A percentile compares a stretch with the other conserved stretches of the same genome.
These are phyloP conservation scores for Bactericera cockerelli DNA, from an alignment of 1,140 invertebrate genomes.

Conservation along the genomic window DNA sequence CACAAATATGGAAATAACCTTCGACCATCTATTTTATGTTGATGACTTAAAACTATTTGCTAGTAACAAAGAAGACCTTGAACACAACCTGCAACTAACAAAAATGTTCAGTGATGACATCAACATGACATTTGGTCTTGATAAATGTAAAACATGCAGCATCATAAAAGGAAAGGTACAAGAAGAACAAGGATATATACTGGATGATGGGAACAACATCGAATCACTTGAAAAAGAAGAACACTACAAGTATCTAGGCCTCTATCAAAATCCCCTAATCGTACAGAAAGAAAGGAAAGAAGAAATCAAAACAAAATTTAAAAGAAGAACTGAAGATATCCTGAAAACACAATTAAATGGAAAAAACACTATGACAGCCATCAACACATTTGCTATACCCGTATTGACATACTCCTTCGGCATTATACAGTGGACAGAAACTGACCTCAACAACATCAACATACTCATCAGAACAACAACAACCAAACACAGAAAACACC, in stretches of 20 bases:
- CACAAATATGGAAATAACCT: too few species aligned
- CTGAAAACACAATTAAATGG: neutral
- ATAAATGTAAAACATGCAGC: too few species aligned
- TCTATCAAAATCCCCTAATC: neutral
- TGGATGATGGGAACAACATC: too few species aligned
- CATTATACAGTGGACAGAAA: neutral
- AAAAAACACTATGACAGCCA: neutral
- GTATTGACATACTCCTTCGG: slow-evolving; percentile 3
- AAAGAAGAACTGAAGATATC: neutral
- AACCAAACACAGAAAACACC: neutral
- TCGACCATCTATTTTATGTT: too few species aligned
- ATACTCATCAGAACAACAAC: neutral
- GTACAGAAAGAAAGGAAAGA: neutral
- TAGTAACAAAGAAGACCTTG: too few species aligned
- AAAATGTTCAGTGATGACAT: too few species aligned
- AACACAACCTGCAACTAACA: too few species aligned
- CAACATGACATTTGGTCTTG: too few species aligned
- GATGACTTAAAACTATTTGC: too few species aligned
- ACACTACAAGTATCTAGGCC: neutral
- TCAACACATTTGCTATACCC: neutral
- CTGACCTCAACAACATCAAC: neutral
- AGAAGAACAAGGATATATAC: too few species aligned
- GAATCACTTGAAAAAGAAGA: neutral
- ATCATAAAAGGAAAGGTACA: too few species aligned
- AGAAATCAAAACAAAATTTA: neutral